Percentiles rank a stretch among this genome's conserved stretches.
Evolutionary conservation across 2,888 invertebrate species (phyloP).

Genomic region (Ophion obscuratus): DNA sequence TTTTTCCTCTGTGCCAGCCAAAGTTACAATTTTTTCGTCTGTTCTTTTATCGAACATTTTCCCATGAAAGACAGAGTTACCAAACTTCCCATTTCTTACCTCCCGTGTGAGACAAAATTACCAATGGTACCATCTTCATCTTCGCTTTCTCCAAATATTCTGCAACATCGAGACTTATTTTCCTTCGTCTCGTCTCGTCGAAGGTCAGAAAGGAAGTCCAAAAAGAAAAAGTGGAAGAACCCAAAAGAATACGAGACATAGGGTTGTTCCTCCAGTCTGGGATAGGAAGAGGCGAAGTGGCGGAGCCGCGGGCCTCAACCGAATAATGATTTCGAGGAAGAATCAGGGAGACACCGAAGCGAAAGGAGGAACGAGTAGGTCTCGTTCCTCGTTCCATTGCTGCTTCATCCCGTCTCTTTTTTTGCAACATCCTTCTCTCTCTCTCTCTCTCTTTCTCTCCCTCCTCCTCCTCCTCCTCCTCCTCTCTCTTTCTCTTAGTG

Average conservation of each 20-base stretch:
- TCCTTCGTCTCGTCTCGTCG: slow-evolving; percentile 43
- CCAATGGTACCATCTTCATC: background rate
- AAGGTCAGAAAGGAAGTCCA: slow-evolving; percentile 41
- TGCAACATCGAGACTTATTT: slow-evolving; percentile 12
- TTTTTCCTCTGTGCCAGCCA: background rate
- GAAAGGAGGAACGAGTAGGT: slow-evolving; percentile 53
- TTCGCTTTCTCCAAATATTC: slow-evolving; percentile 5
- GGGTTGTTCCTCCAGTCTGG: slow-evolving; percentile 37
- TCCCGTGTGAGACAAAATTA: background rate
- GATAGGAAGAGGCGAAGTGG: slow-evolving; percentile 25
- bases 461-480: slow-evolving; percentile 32
- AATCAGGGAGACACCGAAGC: slow-evolving; percentile 31
- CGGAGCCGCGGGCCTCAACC: slow-evolving; percentile 57
- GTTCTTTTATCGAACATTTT: too few relatives aligned
- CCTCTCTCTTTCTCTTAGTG: slow-evolving; percentile 9
- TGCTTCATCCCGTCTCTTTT: background rate
- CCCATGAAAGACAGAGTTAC: too few relatives aligned
- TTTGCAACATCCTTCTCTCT: slow-evolving; percentile 12
- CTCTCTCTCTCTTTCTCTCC: slow-evolving; percentile 19
- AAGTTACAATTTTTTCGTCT: background rate
- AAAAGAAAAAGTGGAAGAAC: slow-evolving; percentile 26
- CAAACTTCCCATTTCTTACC: background rate
- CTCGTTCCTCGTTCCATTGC: slow-evolving; percentile 53
- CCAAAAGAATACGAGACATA: slow-evolving; percentile 25
- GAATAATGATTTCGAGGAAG: slow-evolving; percentile 67